Conservation (phyloP, 2,113 vertebrate species). For the Mustela lutreola region DNA sequence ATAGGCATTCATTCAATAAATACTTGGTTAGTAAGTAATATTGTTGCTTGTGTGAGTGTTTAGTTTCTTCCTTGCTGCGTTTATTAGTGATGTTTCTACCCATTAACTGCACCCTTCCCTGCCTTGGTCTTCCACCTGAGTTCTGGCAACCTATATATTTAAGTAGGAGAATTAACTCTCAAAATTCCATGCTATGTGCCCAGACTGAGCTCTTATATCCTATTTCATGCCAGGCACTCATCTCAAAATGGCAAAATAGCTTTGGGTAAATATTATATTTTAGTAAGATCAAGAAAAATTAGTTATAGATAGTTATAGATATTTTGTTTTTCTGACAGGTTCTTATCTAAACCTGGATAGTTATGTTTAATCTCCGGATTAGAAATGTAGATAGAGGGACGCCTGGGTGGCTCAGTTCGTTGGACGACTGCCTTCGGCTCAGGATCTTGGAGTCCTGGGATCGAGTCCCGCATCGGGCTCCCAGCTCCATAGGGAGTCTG, state of each 20-base stretch:
- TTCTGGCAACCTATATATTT: neutral
- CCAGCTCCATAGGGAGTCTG: no score
- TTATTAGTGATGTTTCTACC: neutral
- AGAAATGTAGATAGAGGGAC: neutral
- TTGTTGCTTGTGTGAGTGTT: neutral
- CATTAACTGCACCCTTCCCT: neutral
- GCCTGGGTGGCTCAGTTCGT: no score
- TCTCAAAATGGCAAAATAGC: neutral
- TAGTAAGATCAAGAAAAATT: neutral
- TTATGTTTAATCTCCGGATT: neutral
- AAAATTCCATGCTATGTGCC: neutral
- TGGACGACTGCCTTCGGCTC: no score
- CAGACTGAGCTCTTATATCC: neutral
- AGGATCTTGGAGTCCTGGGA: no score
- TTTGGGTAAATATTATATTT: neutral
- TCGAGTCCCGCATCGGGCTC: no score
- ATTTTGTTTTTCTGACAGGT: neutral
- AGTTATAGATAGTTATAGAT: neutral
- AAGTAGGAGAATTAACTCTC: neutral
- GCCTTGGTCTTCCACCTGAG: neutral
- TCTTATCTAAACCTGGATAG: neutral
- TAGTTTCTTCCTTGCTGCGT: neutral
- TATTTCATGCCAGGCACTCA: neutral
- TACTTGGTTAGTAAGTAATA: neutral
- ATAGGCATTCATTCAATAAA: neutral